Evolutionary conservation across 2,797 vertebrate genomes (phyloP).

Genomic region (Threskiornis aethiopicus): DNA sequence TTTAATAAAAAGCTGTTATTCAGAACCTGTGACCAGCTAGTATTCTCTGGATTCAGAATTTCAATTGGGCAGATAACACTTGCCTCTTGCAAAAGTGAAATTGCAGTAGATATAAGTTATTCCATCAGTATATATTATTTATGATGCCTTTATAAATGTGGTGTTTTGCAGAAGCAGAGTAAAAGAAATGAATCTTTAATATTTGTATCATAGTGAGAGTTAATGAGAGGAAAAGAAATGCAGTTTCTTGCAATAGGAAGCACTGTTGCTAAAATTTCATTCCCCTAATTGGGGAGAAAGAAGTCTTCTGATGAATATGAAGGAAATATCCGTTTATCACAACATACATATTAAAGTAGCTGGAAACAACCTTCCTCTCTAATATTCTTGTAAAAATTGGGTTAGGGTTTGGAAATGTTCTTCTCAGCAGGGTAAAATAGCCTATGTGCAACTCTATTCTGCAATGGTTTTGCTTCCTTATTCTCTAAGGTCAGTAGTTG

Average conservation of each 20-base stretch:
- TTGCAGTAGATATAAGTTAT: conserved; percentile 1
- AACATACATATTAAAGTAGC: background rate
- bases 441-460: background rate
- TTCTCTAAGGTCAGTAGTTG: background rate
- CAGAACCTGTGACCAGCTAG: background rate
- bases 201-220: background rate
- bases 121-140: conserved; percentile 47
- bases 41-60: background rate
- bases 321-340: background rate
- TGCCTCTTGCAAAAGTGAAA: conserved; percentile 27
- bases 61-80: background rate
- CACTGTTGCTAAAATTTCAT: background rate
- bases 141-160: conserved; percentile 31
- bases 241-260: background rate
- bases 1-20: background rate
- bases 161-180: conserved; percentile 43
- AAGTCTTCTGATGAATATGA: background rate
- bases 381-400: background rate
- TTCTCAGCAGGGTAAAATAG: background rate
- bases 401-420: background rate
- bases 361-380: background rate
- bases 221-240: background rate
- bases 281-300: background rate
- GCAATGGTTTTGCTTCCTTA: background rate
- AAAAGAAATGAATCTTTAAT: conserved; percentile 63